phyloP scores from a whole-genome alignment of 2,888 invertebrate genomes.

The Chrysodeixis includens region DNA sequence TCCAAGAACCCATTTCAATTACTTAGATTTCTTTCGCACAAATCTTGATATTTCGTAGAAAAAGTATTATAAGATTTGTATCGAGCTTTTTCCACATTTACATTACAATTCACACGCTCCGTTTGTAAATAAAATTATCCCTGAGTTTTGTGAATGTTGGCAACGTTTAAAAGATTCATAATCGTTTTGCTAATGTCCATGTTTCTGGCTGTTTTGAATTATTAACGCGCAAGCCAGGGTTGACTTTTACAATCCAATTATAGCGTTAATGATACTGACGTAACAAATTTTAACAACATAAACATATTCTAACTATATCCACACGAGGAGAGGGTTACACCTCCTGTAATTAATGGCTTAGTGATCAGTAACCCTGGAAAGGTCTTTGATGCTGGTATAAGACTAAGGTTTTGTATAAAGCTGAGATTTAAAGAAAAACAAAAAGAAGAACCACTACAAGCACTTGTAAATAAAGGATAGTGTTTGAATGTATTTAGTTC shows the following conservation, averaged over 20 bases:
- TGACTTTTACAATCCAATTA: conserved; percentile 53
- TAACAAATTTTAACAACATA: conserved; percentile 22
- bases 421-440: no score
- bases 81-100: conserved; percentile 61
- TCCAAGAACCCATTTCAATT: conserved; percentile 10
- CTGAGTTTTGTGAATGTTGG: conserved; percentile 62
- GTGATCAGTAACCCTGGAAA: no score
- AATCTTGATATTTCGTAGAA: conserved; percentile 57
- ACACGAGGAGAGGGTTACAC: no score
- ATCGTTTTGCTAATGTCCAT: conserved; percentile 50
- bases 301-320: neutral
- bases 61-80: conserved; percentile 72
- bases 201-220: conserved; percentile 41
- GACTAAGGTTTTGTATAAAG: no score
- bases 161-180: conserved; percentile 62
- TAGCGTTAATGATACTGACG: conserved; percentile 28
- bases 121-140: conserved; percentile 54
- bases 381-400: no score
- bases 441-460: no score
- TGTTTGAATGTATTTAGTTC: no score
- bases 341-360: no score
- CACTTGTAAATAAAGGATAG: no score
- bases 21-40: conserved; percentile 16
- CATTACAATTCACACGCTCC: conserved; percentile 32
- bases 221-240: conserved; percentile 32